phyloP scores from a whole-genome alignment of 2,113 vertebrate genomes.

The Cathartes aura region DNA sequence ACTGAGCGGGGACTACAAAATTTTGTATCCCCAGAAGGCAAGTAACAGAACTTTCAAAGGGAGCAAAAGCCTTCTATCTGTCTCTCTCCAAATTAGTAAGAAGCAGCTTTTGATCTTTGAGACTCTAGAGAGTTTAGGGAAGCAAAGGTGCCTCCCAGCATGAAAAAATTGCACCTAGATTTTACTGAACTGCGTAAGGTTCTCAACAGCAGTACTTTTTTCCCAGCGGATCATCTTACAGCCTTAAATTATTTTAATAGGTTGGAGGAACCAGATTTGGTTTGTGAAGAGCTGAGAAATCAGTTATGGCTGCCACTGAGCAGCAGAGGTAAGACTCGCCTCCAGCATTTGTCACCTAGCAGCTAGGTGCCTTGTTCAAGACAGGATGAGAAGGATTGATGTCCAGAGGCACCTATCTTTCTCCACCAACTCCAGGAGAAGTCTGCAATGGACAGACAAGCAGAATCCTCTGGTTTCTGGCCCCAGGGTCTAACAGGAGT shows the following conservation, averaged over 20 bases:
- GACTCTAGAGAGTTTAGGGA: background rate
- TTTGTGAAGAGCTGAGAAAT: background rate
- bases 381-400: background rate
- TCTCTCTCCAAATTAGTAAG: background rate
- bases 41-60: conserved; percentile 35
- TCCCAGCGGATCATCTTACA: conserved; percentile 17
- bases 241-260: background rate
- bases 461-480: background rate
- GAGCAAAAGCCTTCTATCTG: background rate
- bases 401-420: background rate
- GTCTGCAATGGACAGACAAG: background rate
- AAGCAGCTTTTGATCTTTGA: conserved; percentile 29
- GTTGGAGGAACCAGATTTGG: background rate
- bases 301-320: background rate
- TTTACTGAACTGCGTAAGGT: background rate
- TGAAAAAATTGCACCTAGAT: background rate
- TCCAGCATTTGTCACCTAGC: background rate
- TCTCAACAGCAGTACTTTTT: background rate
- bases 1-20: conserved; percentile 7
- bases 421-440: background rate
- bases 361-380: background rate
- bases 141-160: background rate
- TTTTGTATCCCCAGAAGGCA: conserved; percentile 31
- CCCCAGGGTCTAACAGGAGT: background rate
- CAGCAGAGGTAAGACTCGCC: background rate